These are phyloP conservation scores for Stenotaenia linearis DNA, from an alignment of 2,888 invertebrate genomes.

Conservation along the genomic window DNA sequence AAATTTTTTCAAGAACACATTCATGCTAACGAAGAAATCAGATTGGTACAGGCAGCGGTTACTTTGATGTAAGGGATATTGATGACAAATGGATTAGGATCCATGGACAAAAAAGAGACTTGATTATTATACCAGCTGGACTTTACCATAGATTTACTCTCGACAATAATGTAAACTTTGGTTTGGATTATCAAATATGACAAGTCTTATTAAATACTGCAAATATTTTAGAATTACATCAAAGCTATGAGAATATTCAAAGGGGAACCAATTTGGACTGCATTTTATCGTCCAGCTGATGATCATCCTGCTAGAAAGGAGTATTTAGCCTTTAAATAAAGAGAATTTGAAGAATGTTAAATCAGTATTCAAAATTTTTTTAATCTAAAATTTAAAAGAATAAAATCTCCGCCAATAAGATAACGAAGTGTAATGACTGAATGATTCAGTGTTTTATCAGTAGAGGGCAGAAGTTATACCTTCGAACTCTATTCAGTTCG, in stretches of 20 bases:
- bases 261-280: conserved; percentile 89
- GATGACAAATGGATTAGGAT: conserved; percentile 90
- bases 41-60: conserved; percentile 88
- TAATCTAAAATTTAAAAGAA: too few relatives aligned
- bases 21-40: conserved; percentile 94
- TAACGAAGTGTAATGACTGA: too few relatives aligned
- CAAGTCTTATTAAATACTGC: too few relatives aligned
- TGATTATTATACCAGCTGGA: conserved; percentile 88
- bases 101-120: conserved; percentile 73
- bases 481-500: too few relatives aligned
- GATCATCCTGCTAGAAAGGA: conserved; percentile 68
- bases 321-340: conserved; percentile 56
- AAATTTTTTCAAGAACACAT: conserved; percentile 87
- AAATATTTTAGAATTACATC: conserved; percentile 82
- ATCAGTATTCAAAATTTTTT: too few relatives aligned
- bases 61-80: conserved; percentile 86
- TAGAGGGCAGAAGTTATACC: not conserved
- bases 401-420: too few relatives aligned
- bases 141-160: conserved; percentile 95
- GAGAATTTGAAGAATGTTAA: conserved; percentile 28
- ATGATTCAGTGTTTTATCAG: too few relatives aligned
- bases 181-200: too few relatives aligned
- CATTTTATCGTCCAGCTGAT: conserved; percentile 84
- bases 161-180: conserved; percentile 61
- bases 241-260: conserved; percentile 82